Conservation (phyloP, 2,113 vertebrate genomes). For the Pluvialis apricaria region DNA sequence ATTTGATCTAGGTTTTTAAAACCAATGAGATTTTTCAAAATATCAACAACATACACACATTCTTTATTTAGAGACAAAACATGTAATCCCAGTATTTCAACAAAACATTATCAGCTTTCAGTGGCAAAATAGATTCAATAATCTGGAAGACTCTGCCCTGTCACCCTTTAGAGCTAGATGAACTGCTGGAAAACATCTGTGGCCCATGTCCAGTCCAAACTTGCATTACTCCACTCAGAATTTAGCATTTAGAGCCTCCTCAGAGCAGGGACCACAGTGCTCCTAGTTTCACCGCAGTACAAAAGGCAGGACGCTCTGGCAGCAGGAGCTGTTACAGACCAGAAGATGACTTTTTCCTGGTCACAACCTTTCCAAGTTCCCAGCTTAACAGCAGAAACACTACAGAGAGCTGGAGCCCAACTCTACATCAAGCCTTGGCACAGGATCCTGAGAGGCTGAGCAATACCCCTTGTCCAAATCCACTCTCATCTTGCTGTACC, state of each 20-base stretch:
- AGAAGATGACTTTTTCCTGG: neutral
- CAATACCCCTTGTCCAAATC: neutral
- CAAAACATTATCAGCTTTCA: neutral
- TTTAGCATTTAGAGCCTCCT: neutral
- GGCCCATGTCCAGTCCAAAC: neutral
- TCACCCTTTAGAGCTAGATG: neutral
- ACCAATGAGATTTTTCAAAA: constrained; percentile 5
- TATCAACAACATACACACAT: neutral
- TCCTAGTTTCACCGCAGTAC: neutral
- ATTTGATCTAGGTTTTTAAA: constrained; percentile 50
- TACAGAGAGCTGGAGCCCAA: neutral
- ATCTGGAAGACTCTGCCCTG: neutral
- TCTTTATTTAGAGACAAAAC: neutral
- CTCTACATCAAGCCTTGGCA: neutral
- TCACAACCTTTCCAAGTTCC: neutral
- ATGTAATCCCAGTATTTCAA: neutral
- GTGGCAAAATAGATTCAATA: neutral
- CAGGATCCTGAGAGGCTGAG: neutral
- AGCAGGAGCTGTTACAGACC: neutral
- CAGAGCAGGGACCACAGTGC: neutral
- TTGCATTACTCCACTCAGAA: neutral
- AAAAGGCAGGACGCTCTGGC: neutral
- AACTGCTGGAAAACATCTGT: neutral
- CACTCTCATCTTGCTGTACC: neutral
- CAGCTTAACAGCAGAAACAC: neutral